Percentiles rank a stretch among this genome's conserved stretches.
Evolutionary conservation across 2,797 vertebrate species (phyloP).

Genomic region (Sciurus carolinensis): DNA sequence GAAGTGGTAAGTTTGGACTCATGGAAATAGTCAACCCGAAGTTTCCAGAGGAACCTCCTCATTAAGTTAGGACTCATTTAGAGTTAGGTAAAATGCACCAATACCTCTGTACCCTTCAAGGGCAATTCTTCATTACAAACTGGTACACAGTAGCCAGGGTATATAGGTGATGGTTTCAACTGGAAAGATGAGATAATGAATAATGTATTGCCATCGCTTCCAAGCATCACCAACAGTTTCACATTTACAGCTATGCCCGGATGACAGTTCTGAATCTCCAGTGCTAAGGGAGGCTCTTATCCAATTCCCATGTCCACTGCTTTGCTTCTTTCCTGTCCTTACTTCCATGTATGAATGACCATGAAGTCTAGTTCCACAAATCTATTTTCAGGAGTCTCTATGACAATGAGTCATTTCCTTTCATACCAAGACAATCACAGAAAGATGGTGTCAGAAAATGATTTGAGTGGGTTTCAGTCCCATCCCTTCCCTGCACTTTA

Average conservation of each 20-base stretch:
- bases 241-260: background rate
- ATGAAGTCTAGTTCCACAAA: background rate
- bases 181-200: background rate
- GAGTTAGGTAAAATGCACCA: background rate
- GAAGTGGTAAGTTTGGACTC: background rate
- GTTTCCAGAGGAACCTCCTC: background rate
- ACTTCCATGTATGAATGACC: background rate
- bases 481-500: background rate
- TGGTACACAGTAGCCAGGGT: background rate
- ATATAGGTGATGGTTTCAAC: background rate
- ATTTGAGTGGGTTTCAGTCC: background rate
- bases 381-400: background rate
- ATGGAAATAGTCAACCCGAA: background rate
- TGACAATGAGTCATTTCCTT: background rate
- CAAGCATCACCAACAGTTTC: background rate
- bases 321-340: background rate
- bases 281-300: background rate
- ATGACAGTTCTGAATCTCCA: background rate
- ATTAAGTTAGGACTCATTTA: background rate
- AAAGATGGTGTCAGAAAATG: background rate
- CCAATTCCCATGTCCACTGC: background rate
- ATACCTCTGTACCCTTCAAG: background rate
- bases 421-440: background rate
- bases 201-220: background rate
- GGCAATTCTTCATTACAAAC: background rate